Conservation (phyloP, 2,113 vertebrate species). For the Eira barbara region DNA sequence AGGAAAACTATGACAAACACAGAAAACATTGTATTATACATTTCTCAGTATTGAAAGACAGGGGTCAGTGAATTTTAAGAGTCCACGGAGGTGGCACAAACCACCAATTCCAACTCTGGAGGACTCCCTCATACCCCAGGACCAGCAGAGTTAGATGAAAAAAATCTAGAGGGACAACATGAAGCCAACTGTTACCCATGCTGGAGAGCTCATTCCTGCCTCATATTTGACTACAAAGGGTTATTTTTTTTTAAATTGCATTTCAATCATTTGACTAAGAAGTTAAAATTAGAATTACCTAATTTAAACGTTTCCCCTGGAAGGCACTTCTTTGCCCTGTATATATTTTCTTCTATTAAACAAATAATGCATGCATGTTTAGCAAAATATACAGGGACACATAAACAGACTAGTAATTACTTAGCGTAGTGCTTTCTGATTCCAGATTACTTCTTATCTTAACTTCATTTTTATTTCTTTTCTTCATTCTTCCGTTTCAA, state of each 20-base stretch:
- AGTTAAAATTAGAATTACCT: constrained; percentile 85
- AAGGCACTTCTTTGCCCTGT: constrained; percentile 88
- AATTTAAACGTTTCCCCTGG: constrained; percentile 84
- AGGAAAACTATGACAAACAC: background rate
- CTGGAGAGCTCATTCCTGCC: constrained; percentile 54
- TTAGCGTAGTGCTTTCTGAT: constrained; percentile 98
- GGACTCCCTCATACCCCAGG: background rate
- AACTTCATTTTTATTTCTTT: constrained; percentile 99
- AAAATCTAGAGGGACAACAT: constrained; percentile 25
- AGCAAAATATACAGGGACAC: constrained; percentile 94
- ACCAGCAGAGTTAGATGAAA: constrained; percentile 30
- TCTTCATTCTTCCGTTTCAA: constrained; percentile 99
- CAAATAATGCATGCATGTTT: constrained; percentile 96
- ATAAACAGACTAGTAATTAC: constrained; percentile 99
- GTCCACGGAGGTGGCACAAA: background rate
- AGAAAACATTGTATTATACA: background rate
- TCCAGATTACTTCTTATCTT: constrained; percentile 99
- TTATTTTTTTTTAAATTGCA: constrained; percentile 63
- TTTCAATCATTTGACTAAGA: constrained; percentile 83
- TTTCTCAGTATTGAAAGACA: constrained; percentile 14
- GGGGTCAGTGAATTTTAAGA: constrained; percentile 8
- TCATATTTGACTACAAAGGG: constrained; percentile 52
- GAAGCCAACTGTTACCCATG: constrained; percentile 58
- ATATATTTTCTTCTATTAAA: constrained; percentile 88
- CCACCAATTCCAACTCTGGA: constrained; percentile 36